Evolutionary conservation across 2,797 vertebrate species (phyloP).

Genomic region (Premnoplex brunnescens): DNA sequence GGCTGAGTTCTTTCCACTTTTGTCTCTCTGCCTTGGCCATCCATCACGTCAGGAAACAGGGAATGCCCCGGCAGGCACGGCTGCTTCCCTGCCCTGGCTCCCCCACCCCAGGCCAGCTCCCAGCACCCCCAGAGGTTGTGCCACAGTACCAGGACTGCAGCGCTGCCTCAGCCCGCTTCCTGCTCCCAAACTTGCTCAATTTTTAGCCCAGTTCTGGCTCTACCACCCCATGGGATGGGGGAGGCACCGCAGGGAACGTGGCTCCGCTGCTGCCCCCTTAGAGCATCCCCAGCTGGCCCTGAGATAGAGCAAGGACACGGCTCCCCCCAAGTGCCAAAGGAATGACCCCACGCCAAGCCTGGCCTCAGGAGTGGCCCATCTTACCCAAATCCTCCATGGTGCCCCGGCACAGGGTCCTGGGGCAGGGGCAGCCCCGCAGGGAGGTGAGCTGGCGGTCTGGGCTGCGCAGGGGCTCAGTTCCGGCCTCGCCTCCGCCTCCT

Average conservation of each 20-base stretch:
- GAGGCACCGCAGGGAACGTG: rapidly evolving
- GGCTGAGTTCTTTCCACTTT: rapidly evolving
- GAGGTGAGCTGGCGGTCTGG: background rate
- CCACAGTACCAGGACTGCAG: rapidly evolving
- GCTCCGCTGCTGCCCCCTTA: background rate
- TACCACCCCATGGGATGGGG: rapidly evolving
- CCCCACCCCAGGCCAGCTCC: background rate
- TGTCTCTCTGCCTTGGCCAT: rapidly evolving
- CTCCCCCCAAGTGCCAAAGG: rapidly evolving
- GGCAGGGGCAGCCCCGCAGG: background rate
- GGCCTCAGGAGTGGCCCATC: rapidly evolving
- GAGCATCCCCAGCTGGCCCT: background rate
- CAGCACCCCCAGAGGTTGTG: rapidly evolving
- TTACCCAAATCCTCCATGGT: slow-evolving; percentile 58
- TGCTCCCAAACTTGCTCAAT: background rate
- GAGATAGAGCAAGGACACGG: background rate
- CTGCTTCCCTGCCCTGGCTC: rapidly evolving
- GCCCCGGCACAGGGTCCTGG: rapidly evolving
- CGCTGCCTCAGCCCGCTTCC: background rate
- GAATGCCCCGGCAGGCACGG: rapidly evolving
- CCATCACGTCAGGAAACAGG: rapidly evolving
- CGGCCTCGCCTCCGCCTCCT: background rate
- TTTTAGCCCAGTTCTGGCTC: rapidly evolving
- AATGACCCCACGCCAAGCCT: rapidly evolving
- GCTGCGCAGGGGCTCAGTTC: background rate